Conservation (phyloP, 2,113 vertebrate species). For the Vicugna pacos region DNA sequence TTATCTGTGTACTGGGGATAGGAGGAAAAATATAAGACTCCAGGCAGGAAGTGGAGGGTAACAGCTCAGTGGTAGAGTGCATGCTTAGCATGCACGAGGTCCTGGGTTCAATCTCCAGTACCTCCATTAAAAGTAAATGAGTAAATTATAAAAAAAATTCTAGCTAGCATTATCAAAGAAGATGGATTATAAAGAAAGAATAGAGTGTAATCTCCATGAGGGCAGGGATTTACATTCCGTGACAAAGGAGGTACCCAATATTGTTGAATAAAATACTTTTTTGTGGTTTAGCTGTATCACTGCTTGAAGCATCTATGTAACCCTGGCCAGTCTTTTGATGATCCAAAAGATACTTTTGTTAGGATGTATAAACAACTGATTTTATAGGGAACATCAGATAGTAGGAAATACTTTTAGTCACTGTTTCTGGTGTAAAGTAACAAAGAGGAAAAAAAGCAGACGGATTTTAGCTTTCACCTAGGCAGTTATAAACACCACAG, state of each 20-base stretch:
- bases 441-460: not conserved
- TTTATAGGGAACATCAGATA: not conserved
- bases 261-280: not conserved
- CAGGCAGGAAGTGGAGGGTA: not conserved
- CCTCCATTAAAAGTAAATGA: too few species aligned
- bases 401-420: not conserved
- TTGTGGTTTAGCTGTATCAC: not conserved
- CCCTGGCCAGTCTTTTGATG: not conserved
- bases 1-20: not conserved
- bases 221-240: not conserved
- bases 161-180: not conserved
- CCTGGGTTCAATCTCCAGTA: too few species aligned
- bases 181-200: not conserved
- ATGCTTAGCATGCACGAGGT: too few species aligned
- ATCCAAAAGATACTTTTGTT: not conserved
- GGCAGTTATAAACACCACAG: not conserved
- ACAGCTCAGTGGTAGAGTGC: too few species aligned
- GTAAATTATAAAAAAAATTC: too few species aligned
- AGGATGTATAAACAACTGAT: not conserved
- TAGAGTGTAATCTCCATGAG: not conserved
- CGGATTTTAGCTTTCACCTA: not conserved
- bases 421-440: not conserved
- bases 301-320: not conserved
- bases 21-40: not conserved
- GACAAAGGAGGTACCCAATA: not conserved